phyloP scores from a whole-genome alignment of 2,888 invertebrate genomes.

The Branchipolynoe longqiensis region DNA sequence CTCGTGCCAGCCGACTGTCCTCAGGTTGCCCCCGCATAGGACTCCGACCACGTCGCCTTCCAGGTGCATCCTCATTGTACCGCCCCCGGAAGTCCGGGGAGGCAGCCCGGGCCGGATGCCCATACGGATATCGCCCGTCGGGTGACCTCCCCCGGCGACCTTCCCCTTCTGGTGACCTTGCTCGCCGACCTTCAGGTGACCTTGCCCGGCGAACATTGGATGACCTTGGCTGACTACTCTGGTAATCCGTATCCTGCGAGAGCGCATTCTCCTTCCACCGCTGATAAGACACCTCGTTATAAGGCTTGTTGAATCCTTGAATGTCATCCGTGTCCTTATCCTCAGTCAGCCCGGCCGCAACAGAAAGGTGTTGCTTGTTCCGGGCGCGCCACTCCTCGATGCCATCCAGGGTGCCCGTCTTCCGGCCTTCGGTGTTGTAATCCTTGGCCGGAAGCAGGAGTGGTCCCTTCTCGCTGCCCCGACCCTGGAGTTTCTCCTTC shows the following conservation, averaged over 20 bases:
- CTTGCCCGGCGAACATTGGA: not conserved
- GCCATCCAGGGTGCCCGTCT: slow-evolving; percentile 28
- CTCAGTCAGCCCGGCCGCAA: not conserved
- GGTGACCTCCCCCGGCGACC: not conserved
- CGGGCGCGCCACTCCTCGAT: slow-evolving; percentile 10
- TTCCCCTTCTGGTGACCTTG: not conserved
- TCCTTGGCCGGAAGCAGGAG: slow-evolving; percentile 58
- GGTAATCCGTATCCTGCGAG: not conserved
- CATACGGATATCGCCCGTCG: not conserved
- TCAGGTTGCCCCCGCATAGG: not conserved
- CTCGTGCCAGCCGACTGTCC: not conserved
- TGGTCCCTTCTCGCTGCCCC: not conserved
- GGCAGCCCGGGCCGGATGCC: not conserved
- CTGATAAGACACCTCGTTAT: not conserved
- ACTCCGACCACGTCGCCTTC: not conserved
- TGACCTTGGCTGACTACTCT: not conserved
- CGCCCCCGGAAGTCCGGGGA: not conserved
- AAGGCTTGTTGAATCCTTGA: not conserved
- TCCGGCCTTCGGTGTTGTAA: slow-evolving; percentile 52
- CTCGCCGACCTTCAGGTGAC: not conserved
- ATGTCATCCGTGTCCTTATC: not conserved
- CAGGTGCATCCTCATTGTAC: not conserved
- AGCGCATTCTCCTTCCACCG: not conserved
- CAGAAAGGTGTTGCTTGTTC: not conserved
- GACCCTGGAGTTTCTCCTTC: slow-evolving; percentile 19